These are phyloP conservation scores for Drosophila austrosaltans DNA, from an alignment of 2,888 invertebrate genomes.

Conservation along the genomic window DNA sequence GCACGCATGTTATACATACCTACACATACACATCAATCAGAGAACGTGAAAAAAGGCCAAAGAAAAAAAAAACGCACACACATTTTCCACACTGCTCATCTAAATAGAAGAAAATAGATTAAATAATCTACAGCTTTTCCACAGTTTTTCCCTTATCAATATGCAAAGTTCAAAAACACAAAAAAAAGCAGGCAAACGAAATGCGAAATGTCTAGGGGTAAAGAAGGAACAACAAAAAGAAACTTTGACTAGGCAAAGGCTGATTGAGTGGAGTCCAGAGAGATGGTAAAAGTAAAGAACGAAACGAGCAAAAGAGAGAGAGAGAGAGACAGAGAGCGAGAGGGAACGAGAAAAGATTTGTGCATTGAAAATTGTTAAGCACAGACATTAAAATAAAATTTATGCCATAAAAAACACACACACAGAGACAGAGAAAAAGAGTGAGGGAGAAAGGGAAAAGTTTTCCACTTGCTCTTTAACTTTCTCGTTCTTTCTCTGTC, in stretches of 20 bases:
- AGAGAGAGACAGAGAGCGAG: background rate
- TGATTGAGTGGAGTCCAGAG: slow-evolving; percentile 47
- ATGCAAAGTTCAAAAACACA: slow-evolving; percentile 64
- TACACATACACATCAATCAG: slow-evolving; percentile 74
- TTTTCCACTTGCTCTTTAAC: slow-evolving; percentile 39
- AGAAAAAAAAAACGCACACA: slow-evolving; percentile 11
- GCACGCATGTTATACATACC: slow-evolving; percentile 13
- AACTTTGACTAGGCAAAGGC: slow-evolving; percentile 47
- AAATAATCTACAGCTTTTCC: slow-evolving; percentile 16
- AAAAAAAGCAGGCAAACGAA: slow-evolving; percentile 5
- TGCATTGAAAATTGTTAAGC: slow-evolving; percentile 74
- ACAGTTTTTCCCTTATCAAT: slow-evolving; percentile 64
- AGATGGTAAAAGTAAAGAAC: slow-evolving; percentile 5
- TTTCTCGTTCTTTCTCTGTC: background rate
- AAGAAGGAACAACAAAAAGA: slow-evolving; percentile 26
- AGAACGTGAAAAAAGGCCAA: slow-evolving; percentile 16
- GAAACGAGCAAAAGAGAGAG: background rate
- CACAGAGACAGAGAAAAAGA: slow-evolving; percentile 35
- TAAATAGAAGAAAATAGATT: slow-evolving; percentile 18
- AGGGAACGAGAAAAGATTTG: background rate
- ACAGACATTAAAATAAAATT: slow-evolving; percentile 79
- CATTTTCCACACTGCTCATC: slow-evolving; percentile 10
- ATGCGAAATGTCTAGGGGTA: background rate
- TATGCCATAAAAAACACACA: slow-evolving; percentile 63
- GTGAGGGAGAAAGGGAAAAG: slow-evolving; percentile 46